Conservation (phyloP, 2,797 vertebrate species). For the Ciconia nigra region DNA sequence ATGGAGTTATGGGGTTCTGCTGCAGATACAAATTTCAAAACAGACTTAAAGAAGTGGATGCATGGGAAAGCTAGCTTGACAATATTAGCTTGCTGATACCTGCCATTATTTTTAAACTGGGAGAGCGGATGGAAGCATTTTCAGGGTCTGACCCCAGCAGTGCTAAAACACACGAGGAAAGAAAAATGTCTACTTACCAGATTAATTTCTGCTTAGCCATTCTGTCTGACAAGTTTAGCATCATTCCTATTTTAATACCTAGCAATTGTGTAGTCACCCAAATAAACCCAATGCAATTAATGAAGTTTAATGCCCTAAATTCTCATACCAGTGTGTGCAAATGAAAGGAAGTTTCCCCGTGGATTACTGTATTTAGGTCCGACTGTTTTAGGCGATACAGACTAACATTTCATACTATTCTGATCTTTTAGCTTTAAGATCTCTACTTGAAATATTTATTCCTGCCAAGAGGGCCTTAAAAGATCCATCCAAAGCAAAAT, state of each 20-base stretch:
- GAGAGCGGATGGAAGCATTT: background rate
- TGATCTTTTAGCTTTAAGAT: background rate
- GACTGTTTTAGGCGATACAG: background rate
- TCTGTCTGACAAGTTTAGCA: background rate
- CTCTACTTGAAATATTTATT: conserved; percentile 47
- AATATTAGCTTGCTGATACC: background rate
- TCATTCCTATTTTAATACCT: background rate
- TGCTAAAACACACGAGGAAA: background rate
- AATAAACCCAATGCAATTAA: background rate
- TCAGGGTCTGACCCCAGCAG: background rate
- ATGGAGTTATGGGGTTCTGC: background rate
- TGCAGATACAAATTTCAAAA: background rate
- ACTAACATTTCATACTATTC: background rate
- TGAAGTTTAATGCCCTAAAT: background rate
- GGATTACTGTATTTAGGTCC: background rate
- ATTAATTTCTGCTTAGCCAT: background rate
- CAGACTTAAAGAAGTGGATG: background rate
- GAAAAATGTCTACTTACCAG: background rate
- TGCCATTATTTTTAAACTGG: background rate
- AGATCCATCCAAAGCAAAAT: conserved; percentile 73
- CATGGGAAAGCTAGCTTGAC: background rate
- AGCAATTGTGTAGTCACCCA: background rate
- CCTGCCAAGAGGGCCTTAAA: conserved; percentile 65
- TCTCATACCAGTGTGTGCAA: background rate
- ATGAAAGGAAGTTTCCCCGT: background rate